phyloP scores from a whole-genome alignment of 2,113 vertebrate genomes.

The Labrus mixtus region DNA sequence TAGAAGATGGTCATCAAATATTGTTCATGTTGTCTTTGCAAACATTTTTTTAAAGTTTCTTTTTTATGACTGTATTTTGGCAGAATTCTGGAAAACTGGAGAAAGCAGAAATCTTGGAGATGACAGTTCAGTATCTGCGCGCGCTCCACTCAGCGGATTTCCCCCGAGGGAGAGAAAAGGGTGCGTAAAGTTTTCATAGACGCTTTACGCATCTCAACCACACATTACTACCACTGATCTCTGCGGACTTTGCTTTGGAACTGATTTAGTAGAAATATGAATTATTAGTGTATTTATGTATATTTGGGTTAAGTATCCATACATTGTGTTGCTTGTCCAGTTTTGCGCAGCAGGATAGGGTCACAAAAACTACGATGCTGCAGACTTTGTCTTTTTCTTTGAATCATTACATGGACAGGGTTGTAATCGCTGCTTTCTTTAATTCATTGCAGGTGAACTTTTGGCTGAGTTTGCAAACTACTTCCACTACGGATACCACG shows the following conservation, averaged over 20 bases:
- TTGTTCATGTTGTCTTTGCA: background rate
- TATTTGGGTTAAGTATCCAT: background rate
- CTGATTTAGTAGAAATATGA: background rate
- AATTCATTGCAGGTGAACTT: constrained; percentile 85
- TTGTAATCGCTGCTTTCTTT: constrained; percentile 4
- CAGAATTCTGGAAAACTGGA: constrained; percentile 97
- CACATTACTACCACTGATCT: background rate
- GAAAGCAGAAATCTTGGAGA: constrained; percentile 98
- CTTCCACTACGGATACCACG: constrained; percentile 98
- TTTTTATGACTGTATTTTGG: constrained; percentile 5
- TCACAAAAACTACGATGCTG: background rate
- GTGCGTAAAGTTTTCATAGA: constrained; percentile 70
- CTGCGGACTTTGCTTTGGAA: rapidly evolving
- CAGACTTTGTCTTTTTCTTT: no score
- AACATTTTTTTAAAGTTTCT: background rate
- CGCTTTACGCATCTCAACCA: constrained; percentile 31
- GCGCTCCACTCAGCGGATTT: constrained; percentile 95
- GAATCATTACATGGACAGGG: background rate
- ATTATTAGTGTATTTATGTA: background rate
- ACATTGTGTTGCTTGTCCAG: background rate
- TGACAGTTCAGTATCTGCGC: constrained; percentile 97
- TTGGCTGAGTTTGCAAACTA: constrained; percentile 98
- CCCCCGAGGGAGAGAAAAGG: constrained; percentile 95
- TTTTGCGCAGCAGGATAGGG: constrained; percentile 36
- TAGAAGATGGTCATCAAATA: background rate